Percentiles rank a stretch among this genome's conserved stretches.
phyloP scores from a whole-genome alignment of 23 tunicate species.

The Trididemnum nubilum region DNA sequence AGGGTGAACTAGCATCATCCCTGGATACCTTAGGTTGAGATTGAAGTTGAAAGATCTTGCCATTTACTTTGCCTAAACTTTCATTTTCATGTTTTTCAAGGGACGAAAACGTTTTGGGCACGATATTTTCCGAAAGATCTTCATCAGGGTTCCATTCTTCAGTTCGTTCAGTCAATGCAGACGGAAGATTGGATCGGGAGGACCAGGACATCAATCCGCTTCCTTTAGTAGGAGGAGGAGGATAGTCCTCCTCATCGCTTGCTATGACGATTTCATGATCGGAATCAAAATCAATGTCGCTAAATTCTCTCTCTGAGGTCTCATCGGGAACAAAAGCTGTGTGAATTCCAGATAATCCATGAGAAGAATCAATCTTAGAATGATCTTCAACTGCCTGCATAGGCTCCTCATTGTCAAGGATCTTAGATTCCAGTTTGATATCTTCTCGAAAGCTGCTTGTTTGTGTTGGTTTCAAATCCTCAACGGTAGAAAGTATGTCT shows the following conservation, averaged over 20 bases:
- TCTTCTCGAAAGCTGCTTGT: too few relatives aligned
- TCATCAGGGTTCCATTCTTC: slow-evolving; percentile 35
- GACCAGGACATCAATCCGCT: slow-evolving; percentile 72
- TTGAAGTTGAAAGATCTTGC: not conserved
- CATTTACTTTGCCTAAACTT: not conserved
- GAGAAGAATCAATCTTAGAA: too few relatives aligned
- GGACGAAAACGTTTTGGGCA: not conserved
- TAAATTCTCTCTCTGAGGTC: too few relatives aligned
- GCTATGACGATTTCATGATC: slow-evolving; percentile 2
- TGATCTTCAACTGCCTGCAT: too few relatives aligned
- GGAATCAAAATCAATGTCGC: not conserved
- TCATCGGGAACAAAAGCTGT: not conserved
- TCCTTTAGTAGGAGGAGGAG: slow-evolving; percentile 31
- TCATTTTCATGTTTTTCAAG: not conserved
- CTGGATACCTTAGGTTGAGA: not conserved
- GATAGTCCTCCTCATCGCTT: slow-evolving; percentile 12
- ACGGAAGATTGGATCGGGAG: slow-evolving; percentile 76
- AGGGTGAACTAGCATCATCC: not conserved
- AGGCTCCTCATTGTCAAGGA: too few relatives aligned
- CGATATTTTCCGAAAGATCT: not conserved
- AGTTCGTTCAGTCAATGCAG: slow-evolving; percentile 34
- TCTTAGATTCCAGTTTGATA: too few relatives aligned
- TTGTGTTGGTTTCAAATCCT: too few relatives aligned
- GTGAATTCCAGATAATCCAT: too few relatives aligned
- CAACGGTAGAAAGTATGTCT: too few relatives aligned